These are phyloP conservation scores for Apotomis betuletana DNA, from an alignment of 2,888 invertebrate genomes.

Conservation along the genomic window DNA sequence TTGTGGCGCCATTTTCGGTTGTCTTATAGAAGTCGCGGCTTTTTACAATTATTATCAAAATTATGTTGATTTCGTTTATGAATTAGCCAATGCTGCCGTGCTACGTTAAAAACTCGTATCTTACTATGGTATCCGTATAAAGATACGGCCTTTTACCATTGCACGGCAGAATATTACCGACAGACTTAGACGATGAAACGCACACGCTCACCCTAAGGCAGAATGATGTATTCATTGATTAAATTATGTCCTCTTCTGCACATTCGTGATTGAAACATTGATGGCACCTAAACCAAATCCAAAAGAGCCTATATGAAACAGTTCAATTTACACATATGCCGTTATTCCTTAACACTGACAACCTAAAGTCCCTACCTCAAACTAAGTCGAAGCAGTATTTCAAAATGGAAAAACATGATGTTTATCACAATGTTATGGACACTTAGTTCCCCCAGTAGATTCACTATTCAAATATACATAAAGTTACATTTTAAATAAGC, in stretches of 20 bases:
- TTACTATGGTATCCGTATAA: no score
- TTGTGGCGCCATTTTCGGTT: no score
- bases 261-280: neutral
- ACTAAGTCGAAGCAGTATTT: slow-evolving; percentile 72
- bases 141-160: no score
- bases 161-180: no score
- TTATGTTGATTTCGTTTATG: no score
- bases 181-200: no score
- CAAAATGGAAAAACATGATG: slow-evolving; percentile 78
- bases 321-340: neutral
- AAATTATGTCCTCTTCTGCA: neutral
- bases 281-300: neutral
- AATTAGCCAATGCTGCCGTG: no score
- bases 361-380: slow-evolving; percentile 52
- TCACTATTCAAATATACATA: slow-evolving; percentile 80
- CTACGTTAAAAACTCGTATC: no score
- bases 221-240: no score
- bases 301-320: neutral
- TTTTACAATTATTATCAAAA: no score
- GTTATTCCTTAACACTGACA: neutral
- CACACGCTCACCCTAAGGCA: no score
- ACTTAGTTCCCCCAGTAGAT: slow-evolving; percentile 74
- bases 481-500: slow-evolving; percentile 77
- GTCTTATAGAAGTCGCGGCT: no score
- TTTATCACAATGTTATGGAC: slow-evolving; percentile 83